Base-by-base conservation (phyloP, 2,888 invertebrate species). In the Azorinus chamasolen region DNA sequence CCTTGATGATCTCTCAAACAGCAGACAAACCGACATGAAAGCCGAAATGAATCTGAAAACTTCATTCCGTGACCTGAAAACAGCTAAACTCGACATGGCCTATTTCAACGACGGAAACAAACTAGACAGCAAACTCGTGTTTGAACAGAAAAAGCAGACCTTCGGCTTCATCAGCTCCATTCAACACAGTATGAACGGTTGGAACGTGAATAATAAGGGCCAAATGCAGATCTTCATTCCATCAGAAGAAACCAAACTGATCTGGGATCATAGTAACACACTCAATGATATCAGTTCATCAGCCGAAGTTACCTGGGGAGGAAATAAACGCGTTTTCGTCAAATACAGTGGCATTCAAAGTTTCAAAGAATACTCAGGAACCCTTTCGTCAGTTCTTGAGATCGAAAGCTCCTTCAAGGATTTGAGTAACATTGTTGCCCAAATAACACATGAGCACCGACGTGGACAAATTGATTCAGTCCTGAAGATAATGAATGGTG, bases 221-320 rank as follows among this genome's bases (percentile, higher is more conserved):
- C 72, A 83, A 10, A 45, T 89, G 8, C 66, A 14, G 0, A n/a
- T 89, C 1, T 53, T 39, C n/a, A 68, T 79, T 16, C 87, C 88
- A 58, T 54, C 70, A 41, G 71, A 78, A 16, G 65, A 54, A 6
- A 37, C 85, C 10, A 62, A 51, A 32, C 65, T 83, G 10, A 78
- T 41, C 5, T 89, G 90, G 90, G 54, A 80, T 50, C 88, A 88
- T 65, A 64, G 59, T 10, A 82, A 79, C 59, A 73, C 83, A 12
- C 51, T 55, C 0, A 68, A 62, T 20, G 71, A 83, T 51, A 68
- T 87, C 25, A 70, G 59, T 32, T 70, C 86, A 2, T 50, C 61
- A 14, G 22, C 84, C 0, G 80, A 78, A 24, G 70, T 79, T 3
- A 72, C 75, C 4, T 82, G 81, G 70, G 81, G 68, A 8, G 81